A percentile compares a stretch with the other conserved stretches of the same genome.
Conservation (phyloP, 2,888 invertebrate genomes). For the Andrena minutula region DNA sequence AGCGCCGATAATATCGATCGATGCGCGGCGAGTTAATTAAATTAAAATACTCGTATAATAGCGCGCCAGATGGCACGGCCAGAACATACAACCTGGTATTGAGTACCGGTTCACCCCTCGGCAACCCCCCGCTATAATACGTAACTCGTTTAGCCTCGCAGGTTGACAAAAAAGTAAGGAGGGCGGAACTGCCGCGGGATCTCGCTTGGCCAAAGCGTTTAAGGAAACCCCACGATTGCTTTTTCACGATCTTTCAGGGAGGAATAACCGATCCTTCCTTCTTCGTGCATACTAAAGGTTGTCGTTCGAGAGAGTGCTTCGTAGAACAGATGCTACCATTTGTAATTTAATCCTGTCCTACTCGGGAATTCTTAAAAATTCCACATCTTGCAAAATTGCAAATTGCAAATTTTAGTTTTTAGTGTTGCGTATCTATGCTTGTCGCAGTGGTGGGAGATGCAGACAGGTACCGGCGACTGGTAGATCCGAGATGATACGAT, state of each 20-base stretch:
- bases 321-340: too few species aligned
- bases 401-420: too few species aligned
- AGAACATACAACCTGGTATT: constrained; percentile 82
- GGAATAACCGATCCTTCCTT: too few species aligned
- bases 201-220: constrained; percentile 79
- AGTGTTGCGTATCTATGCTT: neutral
- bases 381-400: too few species aligned
- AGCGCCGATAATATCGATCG: constrained; percentile 84
- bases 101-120: constrained; percentile 71
- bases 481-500: constrained; percentile 56
- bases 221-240: constrained; percentile 68
- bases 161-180: constrained; percentile 80
- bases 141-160: constrained; percentile 84
- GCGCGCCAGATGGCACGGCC: constrained; percentile 83
- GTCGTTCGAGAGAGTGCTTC: too few species aligned
- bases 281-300: too few species aligned
- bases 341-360: too few species aligned
- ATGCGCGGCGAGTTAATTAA: constrained; percentile 83
- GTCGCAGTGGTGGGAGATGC: neutral
- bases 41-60: constrained; percentile 85
- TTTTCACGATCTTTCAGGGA: constrained; percentile 14
- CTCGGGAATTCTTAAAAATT: too few species aligned
- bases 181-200: constrained; percentile 73
- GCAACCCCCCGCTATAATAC: constrained; percentile 77
- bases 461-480: constrained; percentile 4